phyloP scores from a whole-genome alignment of 1,140 invertebrate species.

The Ceratosolen solmsi region DNA sequence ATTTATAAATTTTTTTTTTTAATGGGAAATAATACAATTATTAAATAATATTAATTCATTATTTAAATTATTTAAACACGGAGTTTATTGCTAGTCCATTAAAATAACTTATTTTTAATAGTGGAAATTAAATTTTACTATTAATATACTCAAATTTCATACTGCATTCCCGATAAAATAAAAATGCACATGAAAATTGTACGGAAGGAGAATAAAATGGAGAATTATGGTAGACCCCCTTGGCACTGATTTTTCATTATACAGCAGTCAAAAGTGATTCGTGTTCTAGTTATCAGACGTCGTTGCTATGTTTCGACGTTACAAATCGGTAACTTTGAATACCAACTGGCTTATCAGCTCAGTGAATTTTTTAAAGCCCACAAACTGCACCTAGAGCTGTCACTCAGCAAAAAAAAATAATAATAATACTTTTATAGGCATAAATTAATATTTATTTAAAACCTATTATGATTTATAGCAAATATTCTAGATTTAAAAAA shows the following conservation, averaged over 20 bases:
- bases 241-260: constrained; percentile 20
- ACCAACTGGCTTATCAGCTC: constrained; percentile 25
- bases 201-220: not conserved
- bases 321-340: constrained; percentile 18
- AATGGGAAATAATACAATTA: too few species aligned
- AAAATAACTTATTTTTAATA: too few species aligned
- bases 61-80: too few species aligned
- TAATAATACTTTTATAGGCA: not conserved
- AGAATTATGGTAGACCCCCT: not conserved
- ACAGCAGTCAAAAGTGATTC: constrained; percentile 1
- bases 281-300: constrained; percentile 22
- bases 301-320: constrained; percentile 26
- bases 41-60: too few species aligned
- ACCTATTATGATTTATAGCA: too few species aligned
- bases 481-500: too few species aligned
- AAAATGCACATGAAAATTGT: not conserved
- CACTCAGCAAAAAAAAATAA: too few species aligned
- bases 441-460: not conserved
- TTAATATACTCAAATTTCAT: not conserved
- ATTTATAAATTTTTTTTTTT: too few species aligned
- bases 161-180: not conserved
- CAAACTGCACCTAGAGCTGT: not conserved
- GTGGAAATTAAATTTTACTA: not conserved
- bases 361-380: constrained; percentile 2
- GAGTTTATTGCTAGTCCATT: too few species aligned